Base-by-base conservation (phyloP, 2,888 invertebrate species). In the Pandemis heparana region DNA sequence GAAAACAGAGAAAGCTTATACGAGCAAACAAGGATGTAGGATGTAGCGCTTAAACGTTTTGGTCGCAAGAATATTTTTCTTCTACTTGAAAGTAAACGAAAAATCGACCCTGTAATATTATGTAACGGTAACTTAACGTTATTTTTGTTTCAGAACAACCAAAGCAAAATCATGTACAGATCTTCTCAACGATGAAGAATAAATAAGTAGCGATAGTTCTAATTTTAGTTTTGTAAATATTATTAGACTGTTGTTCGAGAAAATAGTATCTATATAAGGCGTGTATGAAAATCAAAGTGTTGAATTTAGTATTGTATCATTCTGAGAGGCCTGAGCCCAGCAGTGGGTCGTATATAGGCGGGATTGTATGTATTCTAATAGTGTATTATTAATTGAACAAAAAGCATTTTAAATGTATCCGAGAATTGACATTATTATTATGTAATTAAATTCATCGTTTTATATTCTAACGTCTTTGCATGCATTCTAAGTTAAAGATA, bases 101-200 rank as follows among this genome's bases (percentile, higher is more conserved):
- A 32, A 32, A 32, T 32, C 23, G 1, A 32, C 23, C 23, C 23
- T 32, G 4, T 32, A 2, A 32, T 32, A 2, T 32, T 32, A 32
- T 4, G 23, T 46, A 46, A 12, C 43, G 14, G 48, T 48, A 48
- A 5, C n/a, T 48, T 14, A 14, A 48, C n/a, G 14, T n/a, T 53
- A 18, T 53, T 16, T 53, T 53, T 9, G 16, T 96, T 96, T 79
- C 95, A 96, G 96, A 87, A 93, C 95, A 77, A 94, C 95, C 87
- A 96, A 96, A 94, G 96, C 96, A 59, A 96, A 96, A 90, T 97
- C 97, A 75, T 97, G 96, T 89, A 96, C 96, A 85, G 96, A 96
- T 90, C 95, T 97, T 79, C 92, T 96, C 56, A 95, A 96, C 79
- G 94, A 95, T 80, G 95, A 95, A 78, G 92, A 95, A 81, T 95